These are phyloP conservation scores for Tachysurus vachellii DNA, from an alignment of 2,113 vertebrate genomes.

Conservation along the genomic window DNA sequence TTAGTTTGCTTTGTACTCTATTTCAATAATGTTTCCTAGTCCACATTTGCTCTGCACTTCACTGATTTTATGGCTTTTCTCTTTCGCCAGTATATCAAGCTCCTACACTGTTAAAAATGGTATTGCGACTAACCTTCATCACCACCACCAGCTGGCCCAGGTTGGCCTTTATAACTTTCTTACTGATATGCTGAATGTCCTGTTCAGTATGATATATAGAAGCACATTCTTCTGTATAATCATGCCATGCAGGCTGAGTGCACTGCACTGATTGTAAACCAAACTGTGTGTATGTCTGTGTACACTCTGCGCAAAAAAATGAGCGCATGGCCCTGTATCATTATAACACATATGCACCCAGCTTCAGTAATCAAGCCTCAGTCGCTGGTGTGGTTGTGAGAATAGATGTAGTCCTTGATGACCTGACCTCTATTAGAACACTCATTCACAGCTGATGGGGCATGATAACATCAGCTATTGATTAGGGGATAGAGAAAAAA, in stretches of 20 bases:
- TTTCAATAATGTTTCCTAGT: constrained; percentile 49
- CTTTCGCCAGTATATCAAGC: constrained; percentile 37
- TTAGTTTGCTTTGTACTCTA: constrained; percentile 47
- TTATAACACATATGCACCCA: constrained; percentile 36
- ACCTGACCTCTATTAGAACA: constrained; percentile 53
- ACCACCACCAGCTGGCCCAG: constrained; percentile 32
- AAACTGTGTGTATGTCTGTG: constrained; percentile 23
- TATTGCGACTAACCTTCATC: constrained; percentile 39
- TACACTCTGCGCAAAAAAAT: background rate
- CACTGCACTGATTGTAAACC: constrained; percentile 39
- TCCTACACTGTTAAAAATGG: constrained; percentile 40
- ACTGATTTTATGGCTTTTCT: constrained; percentile 51
- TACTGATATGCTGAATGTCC: constrained; percentile 41
- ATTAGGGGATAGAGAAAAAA: constrained; percentile 44
- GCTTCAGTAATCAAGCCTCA: constrained; percentile 28
- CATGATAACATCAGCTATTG: constrained; percentile 54
- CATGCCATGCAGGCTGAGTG: constrained; percentile 33
- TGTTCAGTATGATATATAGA: constrained; percentile 43
- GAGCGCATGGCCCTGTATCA: constrained; percentile 16
- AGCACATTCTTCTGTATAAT: constrained; percentile 50
- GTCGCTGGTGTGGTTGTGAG: constrained; percentile 30
- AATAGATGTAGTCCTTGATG: constrained; percentile 48
- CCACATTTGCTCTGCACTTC: constrained; percentile 44
- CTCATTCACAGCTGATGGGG: constrained; percentile 52
- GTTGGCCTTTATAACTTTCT: constrained; percentile 52